These are phyloP conservation scores for Lucilia sericata DNA, from an alignment of 1,140 invertebrate genomes.

Conservation along the genomic window DNA sequence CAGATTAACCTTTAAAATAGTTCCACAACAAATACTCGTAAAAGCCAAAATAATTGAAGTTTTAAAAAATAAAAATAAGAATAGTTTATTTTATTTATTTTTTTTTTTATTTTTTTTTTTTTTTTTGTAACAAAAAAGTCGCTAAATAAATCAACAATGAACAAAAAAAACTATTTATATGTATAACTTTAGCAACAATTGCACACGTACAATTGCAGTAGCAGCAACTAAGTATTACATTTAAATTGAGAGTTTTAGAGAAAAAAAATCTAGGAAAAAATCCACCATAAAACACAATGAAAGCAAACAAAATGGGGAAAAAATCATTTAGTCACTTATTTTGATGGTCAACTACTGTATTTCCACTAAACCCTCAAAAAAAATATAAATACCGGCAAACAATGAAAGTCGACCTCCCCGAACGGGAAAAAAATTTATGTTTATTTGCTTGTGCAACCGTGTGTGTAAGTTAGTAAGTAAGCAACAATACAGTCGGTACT, in stretches of 20 bases:
- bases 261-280: neutral
- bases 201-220: neutral
- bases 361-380: neutral
- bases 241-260: neutral
- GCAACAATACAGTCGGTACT: neutral
- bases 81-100: no score
- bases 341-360: neutral
- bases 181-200: neutral
- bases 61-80: no score
- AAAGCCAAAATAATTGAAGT: no score
- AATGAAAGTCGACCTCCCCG: neutral
- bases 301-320: neutral
- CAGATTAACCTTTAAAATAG: no score
- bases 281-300: neutral
- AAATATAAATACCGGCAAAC: constrained; percentile 18
- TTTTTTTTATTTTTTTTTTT: no score
- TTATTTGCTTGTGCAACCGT: neutral
- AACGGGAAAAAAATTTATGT: neutral
- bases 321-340: constrained; percentile 26
- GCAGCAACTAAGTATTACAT: constrained; percentile 3
- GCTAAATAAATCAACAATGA: no score
- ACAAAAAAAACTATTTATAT: no score
- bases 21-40: no score
- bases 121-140: no score
- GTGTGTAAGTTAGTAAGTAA: neutral